Conservation (phyloP, 1,140 invertebrate genomes). For the Holotrichia oblita region DNA sequence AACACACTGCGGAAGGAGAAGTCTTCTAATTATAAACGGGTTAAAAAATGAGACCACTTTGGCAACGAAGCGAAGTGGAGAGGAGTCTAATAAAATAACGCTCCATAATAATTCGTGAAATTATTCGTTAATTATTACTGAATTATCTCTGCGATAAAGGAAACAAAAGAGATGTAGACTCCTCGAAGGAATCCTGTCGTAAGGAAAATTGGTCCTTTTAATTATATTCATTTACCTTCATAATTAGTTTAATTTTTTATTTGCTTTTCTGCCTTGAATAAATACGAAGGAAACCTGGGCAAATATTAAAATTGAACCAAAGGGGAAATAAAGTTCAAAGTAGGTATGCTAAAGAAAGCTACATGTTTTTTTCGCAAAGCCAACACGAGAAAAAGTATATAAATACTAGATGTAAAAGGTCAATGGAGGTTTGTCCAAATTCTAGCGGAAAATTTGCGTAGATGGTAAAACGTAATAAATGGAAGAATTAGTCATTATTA, state of each 20-base stretch:
- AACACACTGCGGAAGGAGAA: neutral
- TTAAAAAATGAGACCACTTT: slow-evolving; percentile 9
- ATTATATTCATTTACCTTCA: slow-evolving; percentile 17
- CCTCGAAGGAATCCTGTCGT: neutral
- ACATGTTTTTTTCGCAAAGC: too few species aligned
- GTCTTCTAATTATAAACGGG: slow-evolving; percentile 16
- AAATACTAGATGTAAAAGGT: too few species aligned
- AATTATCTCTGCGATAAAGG: slow-evolving; percentile 11
- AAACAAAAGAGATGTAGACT: neutral
- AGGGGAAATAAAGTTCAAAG: neutral
- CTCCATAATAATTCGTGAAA: neutral
- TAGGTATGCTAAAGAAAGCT: too few species aligned
- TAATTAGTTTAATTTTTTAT: slow-evolving; percentile 6
- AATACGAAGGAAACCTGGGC: neutral
- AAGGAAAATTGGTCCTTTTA: neutral
- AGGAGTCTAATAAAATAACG: slow-evolving; percentile 13
- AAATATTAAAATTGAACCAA: neutral
- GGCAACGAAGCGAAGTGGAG: neutral
- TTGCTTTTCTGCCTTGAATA: neutral
- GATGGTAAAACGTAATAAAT: too few species aligned
- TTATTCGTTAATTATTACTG: slow-evolving; percentile 18
- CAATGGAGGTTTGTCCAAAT: too few species aligned
- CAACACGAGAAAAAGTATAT: too few species aligned
- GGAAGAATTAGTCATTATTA: too few species aligned
- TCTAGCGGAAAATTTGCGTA: too few species aligned